Evolutionary conservation across 2,113 vertebrate species (phyloP), one percentile per base, ranked within the genome.

Genomic region (Lathamus discolor): DNA sequence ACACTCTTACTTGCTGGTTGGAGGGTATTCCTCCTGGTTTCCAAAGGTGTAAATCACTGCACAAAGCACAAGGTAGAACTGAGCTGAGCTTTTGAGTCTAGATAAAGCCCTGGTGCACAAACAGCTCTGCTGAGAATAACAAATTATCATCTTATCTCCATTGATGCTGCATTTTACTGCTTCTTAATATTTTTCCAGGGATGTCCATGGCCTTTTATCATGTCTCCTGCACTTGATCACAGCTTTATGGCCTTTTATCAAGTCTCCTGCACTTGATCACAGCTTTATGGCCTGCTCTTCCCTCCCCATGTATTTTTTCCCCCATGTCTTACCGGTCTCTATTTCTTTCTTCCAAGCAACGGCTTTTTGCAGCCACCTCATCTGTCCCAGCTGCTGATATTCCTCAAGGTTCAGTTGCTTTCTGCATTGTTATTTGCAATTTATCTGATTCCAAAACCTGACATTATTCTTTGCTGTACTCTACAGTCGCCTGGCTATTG

Each of bases 391-490:
- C 95, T 80, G 49, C 46, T 24, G 88, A 46, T 93, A 59, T 27
- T 95, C 85, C 96, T 98, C 93, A 95, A 97, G 95, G 84, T 91
- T 97, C 95, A 86, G 73, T 96, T 94, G 90, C 63, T 97, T 88
- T 89, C 95, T 88, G 79, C 57, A 41, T 88, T 95, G 94, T 97
- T 97, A 97, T 97, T 97, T 97, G 89, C 95, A 97, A 97, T 97
- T 97, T 97, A 97, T 97, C 96, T 93, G 97, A 97, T 97, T 97
- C 94, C 81, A 93, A 97, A 97, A 86, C 91, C 92, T 97, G 97
- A 96, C 96, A 95, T 95, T 95, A 93, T 86, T 97, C 95, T 39
- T 83, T 23, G 18, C 81, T 61, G 74, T 91, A 92, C 89, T 90
- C 43, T 63, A 88, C 90, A 88, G 55, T 66, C 63, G 75, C 95